phyloP scores from a whole-genome alignment of 2,888 invertebrate genomes.

The Aleiodes testaceus region DNA sequence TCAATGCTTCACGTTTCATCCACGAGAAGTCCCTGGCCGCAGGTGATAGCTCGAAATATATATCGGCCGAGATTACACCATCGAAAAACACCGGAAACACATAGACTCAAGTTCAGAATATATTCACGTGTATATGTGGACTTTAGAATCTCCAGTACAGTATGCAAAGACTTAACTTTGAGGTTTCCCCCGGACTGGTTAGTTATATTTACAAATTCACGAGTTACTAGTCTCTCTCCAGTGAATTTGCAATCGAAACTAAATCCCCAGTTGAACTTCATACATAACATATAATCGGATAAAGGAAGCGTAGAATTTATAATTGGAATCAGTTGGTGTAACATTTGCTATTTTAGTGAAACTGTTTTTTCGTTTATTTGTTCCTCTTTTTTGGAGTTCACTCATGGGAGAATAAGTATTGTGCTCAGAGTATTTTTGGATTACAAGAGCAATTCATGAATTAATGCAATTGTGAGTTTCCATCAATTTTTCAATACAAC shows the following conservation, averaged over 20 bases:
- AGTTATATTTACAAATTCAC: slow-evolving; percentile 27
- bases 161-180: slow-evolving; percentile 14
- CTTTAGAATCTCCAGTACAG: slow-evolving; percentile 7
- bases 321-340: slow-evolving; percentile 29
- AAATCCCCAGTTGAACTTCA: slow-evolving; percentile 1
- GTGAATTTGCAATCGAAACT: slow-evolving; percentile 31
- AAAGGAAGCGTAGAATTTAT: slow-evolving; percentile 10
- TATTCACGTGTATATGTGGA: background rate
- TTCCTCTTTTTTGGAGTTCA: too few relatives aligned
- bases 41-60: background rate
- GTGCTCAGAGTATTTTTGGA: too few relatives aligned
- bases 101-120: background rate
- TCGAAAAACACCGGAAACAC: background rate
- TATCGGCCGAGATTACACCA: background rate
- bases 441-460: too few relatives aligned
- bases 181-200: slow-evolving; percentile 7
- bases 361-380: too few relatives aligned
- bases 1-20: slow-evolving; percentile 2
- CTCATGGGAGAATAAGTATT: too few relatives aligned
- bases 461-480: too few relatives aligned
- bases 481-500: too few relatives aligned
- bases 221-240: slow-evolving; percentile 10
- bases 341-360: background rate
- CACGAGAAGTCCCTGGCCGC: background rate
- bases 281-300: slow-evolving; percentile 27